Conservation (phyloP, 2,888 invertebrate genomes). For the Hydropsyche betteni region DNA sequence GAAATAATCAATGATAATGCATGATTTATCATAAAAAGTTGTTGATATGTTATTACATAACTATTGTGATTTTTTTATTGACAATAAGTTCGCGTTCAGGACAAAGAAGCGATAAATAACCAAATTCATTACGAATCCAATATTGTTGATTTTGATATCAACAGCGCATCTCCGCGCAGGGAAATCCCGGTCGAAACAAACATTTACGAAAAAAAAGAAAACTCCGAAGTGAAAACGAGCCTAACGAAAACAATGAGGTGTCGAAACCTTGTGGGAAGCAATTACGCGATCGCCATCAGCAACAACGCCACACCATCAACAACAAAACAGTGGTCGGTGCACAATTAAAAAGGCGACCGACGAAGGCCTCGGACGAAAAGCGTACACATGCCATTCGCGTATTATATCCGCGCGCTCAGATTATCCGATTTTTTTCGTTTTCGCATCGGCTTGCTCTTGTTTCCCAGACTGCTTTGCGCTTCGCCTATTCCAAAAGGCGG, state of each 20-base stretch:
- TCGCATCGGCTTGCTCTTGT: too few relatives aligned
- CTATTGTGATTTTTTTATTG: too few relatives aligned
- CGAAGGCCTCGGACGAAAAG: slow-evolving; percentile 22
- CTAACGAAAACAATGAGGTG: slow-evolving; percentile 25
- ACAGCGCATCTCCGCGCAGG: neutral
- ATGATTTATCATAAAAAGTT: too few relatives aligned
- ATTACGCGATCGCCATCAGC: slow-evolving; percentile 16
- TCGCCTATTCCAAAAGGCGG: too few relatives aligned
- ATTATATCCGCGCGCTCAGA: neutral
- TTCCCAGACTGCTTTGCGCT: too few relatives aligned
- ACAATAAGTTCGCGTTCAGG: too few relatives aligned
- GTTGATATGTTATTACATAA: too few relatives aligned
- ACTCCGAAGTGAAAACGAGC: slow-evolving; percentile 8
- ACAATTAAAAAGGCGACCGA: slow-evolving; percentile 26
- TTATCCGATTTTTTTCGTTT: slow-evolving; percentile 18
- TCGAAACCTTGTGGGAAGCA: slow-evolving; percentile 30
- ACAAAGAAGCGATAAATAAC: too few relatives aligned
- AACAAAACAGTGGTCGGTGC: neutral
- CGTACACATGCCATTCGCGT: neutral
- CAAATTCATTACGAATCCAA: too few relatives aligned
- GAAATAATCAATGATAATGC: too few relatives aligned
- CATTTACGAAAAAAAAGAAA: neutral
- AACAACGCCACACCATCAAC: too few relatives aligned
- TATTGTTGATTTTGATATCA: too few relatives aligned
- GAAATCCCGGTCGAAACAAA: neutral